These are phyloP conservation scores for Dendronephthya gigantea DNA, from an alignment of 64 coral and sea anemone genomes.

Conservation along the genomic window DNA sequence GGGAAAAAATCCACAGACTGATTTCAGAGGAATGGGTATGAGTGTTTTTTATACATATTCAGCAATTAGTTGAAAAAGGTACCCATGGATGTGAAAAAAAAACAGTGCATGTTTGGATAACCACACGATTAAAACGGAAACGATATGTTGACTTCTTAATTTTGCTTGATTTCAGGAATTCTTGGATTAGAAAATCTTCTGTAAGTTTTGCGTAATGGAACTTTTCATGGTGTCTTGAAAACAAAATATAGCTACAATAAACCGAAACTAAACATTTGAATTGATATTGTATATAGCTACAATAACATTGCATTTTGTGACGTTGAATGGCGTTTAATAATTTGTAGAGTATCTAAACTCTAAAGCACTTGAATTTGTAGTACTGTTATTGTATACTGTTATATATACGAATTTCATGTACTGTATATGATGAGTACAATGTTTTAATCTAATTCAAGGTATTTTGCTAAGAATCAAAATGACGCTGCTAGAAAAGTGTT, in stretches of 20 bases:
- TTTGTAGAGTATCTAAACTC: too few species aligned
- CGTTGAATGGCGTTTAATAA: too few species aligned
- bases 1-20: slow-evolving; percentile 80
- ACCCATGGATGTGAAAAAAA: too few species aligned
- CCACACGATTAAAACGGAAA: too few species aligned
- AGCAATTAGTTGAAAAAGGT: too few species aligned
- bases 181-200: slow-evolving; percentile 82
- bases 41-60: background rate
- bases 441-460: slow-evolving; percentile 29
- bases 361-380: too few species aligned
- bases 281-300: too few species aligned
- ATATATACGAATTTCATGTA: too few species aligned
- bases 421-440: too few species aligned
- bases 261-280: background rate
- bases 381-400: too few species aligned
- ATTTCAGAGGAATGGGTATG: slow-evolving; percentile 98
- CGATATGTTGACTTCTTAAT: background rate
- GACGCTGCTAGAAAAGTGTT: slow-evolving; percentile 81
- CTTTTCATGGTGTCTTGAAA: background rate
- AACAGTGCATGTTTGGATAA: too few species aligned
- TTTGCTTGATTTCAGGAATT: slow-evolving; percentile 47
- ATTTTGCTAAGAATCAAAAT: slow-evolving; percentile 79
- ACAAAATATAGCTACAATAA: background rate
- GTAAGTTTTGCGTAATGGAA: slow-evolving; percentile 53
- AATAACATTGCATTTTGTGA: too few species aligned